A percentile compares a stretch with the other conserved stretches of the same genome.
Evolutionary conservation across 2,113 vertebrate genomes (phyloP).

Genomic region (Melanerpes aurifrons): DNA sequence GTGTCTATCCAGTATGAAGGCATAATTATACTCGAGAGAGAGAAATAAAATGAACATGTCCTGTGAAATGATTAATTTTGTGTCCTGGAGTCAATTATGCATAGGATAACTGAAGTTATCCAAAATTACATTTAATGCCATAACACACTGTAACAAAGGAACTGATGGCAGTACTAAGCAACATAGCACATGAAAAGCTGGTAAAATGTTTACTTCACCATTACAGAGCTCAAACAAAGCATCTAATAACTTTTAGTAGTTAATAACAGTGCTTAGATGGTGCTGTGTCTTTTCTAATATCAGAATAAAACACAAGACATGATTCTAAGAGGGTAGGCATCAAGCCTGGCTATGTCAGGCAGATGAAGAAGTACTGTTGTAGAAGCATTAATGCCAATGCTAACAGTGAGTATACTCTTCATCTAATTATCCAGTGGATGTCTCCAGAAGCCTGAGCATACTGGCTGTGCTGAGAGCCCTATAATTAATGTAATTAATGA

Average conservation of each 20-base stretch:
- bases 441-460: slow-evolving; percentile 4
- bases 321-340: neutral
- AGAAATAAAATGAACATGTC: slow-evolving; percentile 54
- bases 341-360: neutral
- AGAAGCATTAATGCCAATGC: neutral
- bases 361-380: neutral
- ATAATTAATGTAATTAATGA: slow-evolving; percentile 9
- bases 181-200: neutral
- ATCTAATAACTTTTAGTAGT: neutral
- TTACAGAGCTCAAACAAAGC: neutral
- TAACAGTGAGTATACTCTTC: neutral
- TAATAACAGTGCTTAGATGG: neutral
- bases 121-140: slow-evolving; percentile 37
- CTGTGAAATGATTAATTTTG: slow-evolving; percentile 59
- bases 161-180: slow-evolving; percentile 15
- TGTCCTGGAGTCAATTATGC: slow-evolving; percentile 53
- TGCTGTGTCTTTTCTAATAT: neutral
- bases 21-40: slow-evolving; percentile 43
- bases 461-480: neutral
- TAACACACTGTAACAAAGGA: slow-evolving; percentile 43
- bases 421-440: neutral
- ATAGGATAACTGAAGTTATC: slow-evolving; percentile 39
- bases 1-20: slow-evolving; percentile 43
- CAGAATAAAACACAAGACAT: neutral
- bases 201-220: neutral